Base-by-base conservation (phyloP, 2,797 vertebrate species). In the Sebastes dallii region DNA sequence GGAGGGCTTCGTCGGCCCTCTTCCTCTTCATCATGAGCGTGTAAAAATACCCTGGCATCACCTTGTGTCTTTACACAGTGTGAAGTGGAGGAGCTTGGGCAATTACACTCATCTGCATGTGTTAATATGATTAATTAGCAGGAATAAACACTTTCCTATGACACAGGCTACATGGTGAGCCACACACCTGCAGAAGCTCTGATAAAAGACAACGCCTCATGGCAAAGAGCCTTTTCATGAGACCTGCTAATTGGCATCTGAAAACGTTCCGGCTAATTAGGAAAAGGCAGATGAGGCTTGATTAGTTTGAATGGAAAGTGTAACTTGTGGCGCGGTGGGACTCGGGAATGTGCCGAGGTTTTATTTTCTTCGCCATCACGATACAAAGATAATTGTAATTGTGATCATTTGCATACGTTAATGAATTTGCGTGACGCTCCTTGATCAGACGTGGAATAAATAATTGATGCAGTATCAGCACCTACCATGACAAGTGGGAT, bases 71-170 rank as follows among this genome's bases (percentile, higher is more conserved):
- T 94, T 91, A 92, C 93, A 89, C 94, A 93, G 92, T 84, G 81
- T 91, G 95, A 93, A 92, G 92, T 85, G 89, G 91, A 89, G 91
- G 89, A 94, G 90, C 93, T 91, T 88, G 90, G 88, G 94, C 95
- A 95, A 95, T 96, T 96, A 94, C 93, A 93, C 94, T 95, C 94
- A 95, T 96, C 95, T 96, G 94, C 95, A 96, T 95, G 95, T 96
- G 95, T 96, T 96, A 96, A 96, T 96, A 94, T 94, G 94, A 95
- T 96, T 96, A 95, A 96, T 96, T 96, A 96, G 94, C 89, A 83
- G 94, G 93, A 94, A 95, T 95, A 95, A 96, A 96, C 96, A 95
- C 96, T 95, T 95, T 94, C 92, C 91, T 92, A 92, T 92, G 95
- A 94, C 94, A 94, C 93, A 77, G 93, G 91, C 94, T 85, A 87